Base-by-base conservation (phyloP, 2,888 invertebrate species). In the Pterostichus madidus region DNA sequence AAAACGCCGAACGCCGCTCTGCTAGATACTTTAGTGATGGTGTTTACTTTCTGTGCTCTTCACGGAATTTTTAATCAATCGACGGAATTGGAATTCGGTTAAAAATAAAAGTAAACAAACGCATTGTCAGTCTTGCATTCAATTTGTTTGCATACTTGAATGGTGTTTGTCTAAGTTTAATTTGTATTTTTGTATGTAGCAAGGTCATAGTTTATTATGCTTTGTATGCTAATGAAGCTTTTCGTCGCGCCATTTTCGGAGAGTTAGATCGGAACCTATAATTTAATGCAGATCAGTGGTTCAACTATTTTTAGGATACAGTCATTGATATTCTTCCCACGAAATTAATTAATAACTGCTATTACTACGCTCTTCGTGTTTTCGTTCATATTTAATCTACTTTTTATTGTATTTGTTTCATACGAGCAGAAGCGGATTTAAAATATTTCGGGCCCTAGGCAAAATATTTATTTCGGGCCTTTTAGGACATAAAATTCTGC, bases 1-100 rank as follows among this genome's bases (percentile, higher is more conserved):
- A 85, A 85, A 80, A 71, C 59, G 59, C 59, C 17, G 39, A 39
- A 7, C 39, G 39, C 49, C 13, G 11, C 49, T 49, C 11, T 49
- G 13, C n/a, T 64, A n/a, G 64, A 31, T 64, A 64, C 64, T 64
- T 64, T 64, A 31, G 35, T 64, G n/a, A 64, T 64, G 10, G 35
- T 64, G 35, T 64, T 64, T 64, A 64, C 64, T 64, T 64, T 64
- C 64, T 10, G 64, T 13, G 35, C 11, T 64, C 17, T 17, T 59
- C 31, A 24, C 24, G 7, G 64, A 64, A 64, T 64, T 64, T 64
- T 35, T 64, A 35, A 64, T 59, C 11, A 31, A 31, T 49, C 13
- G 39, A 39, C 39, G 39, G 39, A 39, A 39, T 39, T 17, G 53
- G 53, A 53, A 53, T 59, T 59, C 59, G 59, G 59, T 17, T 59